These are phyloP conservation scores for Platycnemis pennipes DNA, from an alignment of 2,888 invertebrate species.

Conservation along the genomic window DNA sequence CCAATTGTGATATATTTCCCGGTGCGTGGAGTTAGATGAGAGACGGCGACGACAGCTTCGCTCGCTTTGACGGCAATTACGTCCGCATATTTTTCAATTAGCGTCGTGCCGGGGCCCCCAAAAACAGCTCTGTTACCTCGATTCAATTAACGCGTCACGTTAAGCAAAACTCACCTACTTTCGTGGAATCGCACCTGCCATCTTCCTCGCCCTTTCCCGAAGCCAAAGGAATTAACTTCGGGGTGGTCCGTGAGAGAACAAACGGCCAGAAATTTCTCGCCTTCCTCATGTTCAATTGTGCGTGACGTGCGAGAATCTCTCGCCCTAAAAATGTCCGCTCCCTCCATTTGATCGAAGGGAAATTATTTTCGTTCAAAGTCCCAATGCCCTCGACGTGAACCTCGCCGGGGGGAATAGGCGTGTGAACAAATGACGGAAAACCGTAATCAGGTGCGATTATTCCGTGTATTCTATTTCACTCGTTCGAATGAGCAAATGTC, in stretches of 20 bases:
- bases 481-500: no score
- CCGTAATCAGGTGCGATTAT: no score
- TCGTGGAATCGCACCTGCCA: not conserved
- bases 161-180: not conserved
- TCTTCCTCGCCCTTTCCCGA: not conserved
- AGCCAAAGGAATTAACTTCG: not conserved
- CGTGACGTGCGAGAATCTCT: no score
- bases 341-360: no score
- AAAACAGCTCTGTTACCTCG: not conserved
- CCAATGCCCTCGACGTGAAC: no score
- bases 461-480: no score
- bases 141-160: not conserved
- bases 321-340: no score
- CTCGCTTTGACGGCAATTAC: not conserved
- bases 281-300: not conserved
- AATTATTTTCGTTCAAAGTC: no score
- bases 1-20: not conserved
- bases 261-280: not conserved
- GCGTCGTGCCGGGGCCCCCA: not conserved
- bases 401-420: no score
- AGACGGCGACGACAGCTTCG: not conserved
- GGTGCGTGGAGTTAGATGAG: not conserved
- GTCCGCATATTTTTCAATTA: constrained; percentile 29
- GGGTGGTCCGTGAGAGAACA: not conserved
- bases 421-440: no score